Base-by-base conservation (phyloP, 2,888 invertebrate genomes). In the Homarus gammarus region DNA sequence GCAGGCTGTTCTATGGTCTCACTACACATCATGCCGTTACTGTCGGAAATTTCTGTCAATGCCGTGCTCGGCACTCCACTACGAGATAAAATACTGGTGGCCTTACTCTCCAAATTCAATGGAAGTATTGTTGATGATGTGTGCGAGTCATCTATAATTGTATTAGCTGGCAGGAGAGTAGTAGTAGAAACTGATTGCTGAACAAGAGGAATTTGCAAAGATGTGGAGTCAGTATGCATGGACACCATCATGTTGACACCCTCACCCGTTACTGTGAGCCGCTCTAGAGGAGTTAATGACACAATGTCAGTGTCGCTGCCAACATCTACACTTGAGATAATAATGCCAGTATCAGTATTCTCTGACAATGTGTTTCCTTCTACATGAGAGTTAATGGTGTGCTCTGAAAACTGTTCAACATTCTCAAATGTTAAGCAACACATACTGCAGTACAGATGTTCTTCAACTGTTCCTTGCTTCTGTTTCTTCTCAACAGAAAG, bases 161-260 rank as follows among this genome's bases (percentile, higher is more conserved):
- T 49, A 33, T 40, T 31, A 15, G 82, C 44, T 38, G 61, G 84
- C 40, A 40, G 75, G 38, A 38, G 75, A 70, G 79, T 56, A 36
- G 1, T 70, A 51, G 70, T 51, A 51, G 40, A 27, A 33, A 40
- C 36, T 10, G 51, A 44, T 64, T 27, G 31, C n/a, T 44, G 44
- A 44, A 70, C 49, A 36, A 56, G 44, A 49, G 68, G 70, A 22
- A 56, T 40, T n/a, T 82, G 70, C 31, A 82, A 31, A n/a, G 82
- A 44, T 15, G 61, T 36, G 5, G 40, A 27, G 31, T 78, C 79
- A 18, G 68, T 27, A 0, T 79, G 44, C 31, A 86, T 79, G 27
- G 44, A 31, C 51, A 86, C 86, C 49, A 79, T 70, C 79, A 86
- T 75, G 44, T 70, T 86, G 5, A 86, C 79, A 8, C 79, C 86